Percentiles rank a stretch among this genome's conserved stretches.
Conservation (phyloP, 1,140 invertebrate genomes). For the Potamilus streckersoni region DNA sequence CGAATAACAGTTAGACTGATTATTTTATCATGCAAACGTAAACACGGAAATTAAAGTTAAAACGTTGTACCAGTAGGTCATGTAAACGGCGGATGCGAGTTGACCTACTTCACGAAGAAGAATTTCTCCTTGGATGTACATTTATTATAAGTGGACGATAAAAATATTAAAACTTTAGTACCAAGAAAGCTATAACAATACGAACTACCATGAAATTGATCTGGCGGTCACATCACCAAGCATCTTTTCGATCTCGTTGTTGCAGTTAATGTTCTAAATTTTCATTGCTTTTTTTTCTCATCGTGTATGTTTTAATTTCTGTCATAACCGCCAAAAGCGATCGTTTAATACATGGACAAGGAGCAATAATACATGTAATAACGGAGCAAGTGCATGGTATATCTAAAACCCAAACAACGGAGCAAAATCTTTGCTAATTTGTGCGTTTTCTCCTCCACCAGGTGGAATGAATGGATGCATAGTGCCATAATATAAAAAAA, state of each 20-base stretch:
- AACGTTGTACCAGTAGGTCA: conserved; percentile 3
- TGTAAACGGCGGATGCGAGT: conserved; percentile 10
- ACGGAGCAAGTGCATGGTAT: conserved; percentile 12
- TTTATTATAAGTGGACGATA: background rate
- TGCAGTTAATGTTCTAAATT: conserved; percentile 7
- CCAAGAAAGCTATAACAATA: conserved; percentile 22
- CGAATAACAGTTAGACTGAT: background rate
- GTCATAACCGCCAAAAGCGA: conserved; percentile 16
- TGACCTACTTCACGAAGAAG: background rate
- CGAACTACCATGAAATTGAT: conserved; percentile 15
- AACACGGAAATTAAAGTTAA: conserved; percentile 22
- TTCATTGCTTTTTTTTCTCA: conserved; percentile 1
- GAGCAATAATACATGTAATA: conserved; percentile 14
- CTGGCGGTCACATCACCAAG: conserved; percentile 5
- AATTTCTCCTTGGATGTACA: background rate
- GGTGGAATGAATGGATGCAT: conserved; percentile 15
- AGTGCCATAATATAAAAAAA: conserved; percentile 1
- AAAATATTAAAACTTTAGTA: conserved; percentile 18
- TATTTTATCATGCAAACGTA: conserved; percentile 20
- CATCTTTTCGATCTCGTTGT: background rate
- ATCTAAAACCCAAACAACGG: conserved; percentile 13
- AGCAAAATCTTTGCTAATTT: no score
- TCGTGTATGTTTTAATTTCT: background rate
- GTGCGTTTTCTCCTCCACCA: conserved; percentile 9
- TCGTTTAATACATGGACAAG: conserved; percentile 14